Conservation (phyloP, 2,797 vertebrate genomes). For the Ateles fusciceps region DNA sequence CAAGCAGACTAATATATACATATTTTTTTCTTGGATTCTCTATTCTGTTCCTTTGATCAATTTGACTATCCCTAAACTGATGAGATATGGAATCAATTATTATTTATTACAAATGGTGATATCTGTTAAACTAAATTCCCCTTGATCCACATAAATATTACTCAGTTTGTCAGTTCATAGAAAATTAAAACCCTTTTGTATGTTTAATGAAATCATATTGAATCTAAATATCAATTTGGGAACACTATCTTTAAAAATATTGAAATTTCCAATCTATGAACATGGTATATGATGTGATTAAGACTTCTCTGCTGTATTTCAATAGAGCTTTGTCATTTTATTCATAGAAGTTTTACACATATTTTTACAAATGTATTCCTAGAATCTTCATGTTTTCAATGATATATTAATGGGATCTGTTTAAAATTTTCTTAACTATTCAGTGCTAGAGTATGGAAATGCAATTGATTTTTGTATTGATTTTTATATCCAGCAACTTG, state of each 20-base stretch:
- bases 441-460: not conserved
- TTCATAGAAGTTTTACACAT: not conserved
- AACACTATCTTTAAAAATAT: not conserved
- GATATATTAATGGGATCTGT: not conserved
- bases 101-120: not conserved
- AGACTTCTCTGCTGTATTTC: constrained; percentile 6
- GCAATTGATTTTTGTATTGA: not conserved
- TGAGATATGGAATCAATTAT: not conserved
- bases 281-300: not conserved
- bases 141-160: not conserved
- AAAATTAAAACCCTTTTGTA: not conserved
- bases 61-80: not conserved
- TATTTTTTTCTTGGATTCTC: not conserved
- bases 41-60: not conserved
- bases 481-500: not conserved
- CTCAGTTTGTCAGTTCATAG: not conserved
- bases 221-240: not conserved
- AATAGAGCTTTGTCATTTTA: not conserved
- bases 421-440: not conserved
- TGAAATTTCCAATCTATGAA: not conserved
- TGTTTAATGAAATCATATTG: constrained; percentile 33
- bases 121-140: not conserved
- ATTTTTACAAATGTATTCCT: not conserved
- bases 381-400: not conserved
- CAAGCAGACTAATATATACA: not conserved